Evolutionary conservation across 2,797 vertebrate genomes (phyloP).

Genomic region (Anomalospiza imberbis): DNA sequence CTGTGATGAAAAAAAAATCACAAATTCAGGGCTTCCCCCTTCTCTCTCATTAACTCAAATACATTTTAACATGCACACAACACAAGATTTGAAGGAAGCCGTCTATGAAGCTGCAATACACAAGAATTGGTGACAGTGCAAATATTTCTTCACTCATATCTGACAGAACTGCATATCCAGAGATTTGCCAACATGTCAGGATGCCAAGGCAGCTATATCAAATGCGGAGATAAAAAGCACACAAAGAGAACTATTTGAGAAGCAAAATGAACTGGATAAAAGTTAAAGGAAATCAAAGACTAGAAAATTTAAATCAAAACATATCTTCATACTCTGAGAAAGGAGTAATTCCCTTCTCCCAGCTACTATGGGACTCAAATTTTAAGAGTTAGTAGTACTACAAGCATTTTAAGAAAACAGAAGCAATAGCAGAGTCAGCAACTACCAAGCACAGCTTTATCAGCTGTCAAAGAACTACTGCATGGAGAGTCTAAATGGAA

Average conservation of each 20-base stretch:
- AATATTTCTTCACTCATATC: neutral
- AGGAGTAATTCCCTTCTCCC: neutral
- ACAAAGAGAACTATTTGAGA: neutral
- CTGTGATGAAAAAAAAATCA: neutral
- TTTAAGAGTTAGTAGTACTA: neutral
- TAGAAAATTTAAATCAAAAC: neutral
- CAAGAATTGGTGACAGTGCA: neutral
- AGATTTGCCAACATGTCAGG: neutral
- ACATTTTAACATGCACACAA: rapidly evolving
- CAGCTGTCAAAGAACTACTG: neutral
- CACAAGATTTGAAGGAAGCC: neutral
- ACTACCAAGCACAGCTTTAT: neutral
- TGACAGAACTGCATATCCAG: neutral
- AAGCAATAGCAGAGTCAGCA: neutral
- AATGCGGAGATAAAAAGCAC: neutral
- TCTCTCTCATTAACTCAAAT: neutral
- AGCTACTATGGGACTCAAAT: neutral
- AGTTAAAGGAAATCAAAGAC: neutral
- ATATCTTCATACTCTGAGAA: neutral
- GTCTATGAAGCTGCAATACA: neutral
- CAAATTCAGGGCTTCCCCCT: neutral
- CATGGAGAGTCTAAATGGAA: neutral
- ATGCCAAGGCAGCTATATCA: neutral
- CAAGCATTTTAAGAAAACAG: neutral
- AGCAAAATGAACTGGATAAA: neutral